Evolutionary conservation across 2,888 invertebrate genomes (phyloP), one percentile per base, ranked within the genome.

Genomic region (Crocallis elinguaria): DNA sequence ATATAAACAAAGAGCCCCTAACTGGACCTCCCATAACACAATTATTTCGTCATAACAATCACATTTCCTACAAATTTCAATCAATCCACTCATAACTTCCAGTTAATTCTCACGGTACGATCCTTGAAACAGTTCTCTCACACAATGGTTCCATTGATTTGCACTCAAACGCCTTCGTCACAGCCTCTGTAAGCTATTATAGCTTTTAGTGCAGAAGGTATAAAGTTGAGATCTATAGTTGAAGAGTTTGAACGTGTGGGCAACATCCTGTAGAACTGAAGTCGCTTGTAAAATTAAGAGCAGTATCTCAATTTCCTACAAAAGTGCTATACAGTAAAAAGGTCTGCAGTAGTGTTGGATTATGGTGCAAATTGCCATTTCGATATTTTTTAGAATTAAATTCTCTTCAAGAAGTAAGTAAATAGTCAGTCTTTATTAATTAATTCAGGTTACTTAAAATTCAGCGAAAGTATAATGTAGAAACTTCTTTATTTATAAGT

Each of bases 81-180:
- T 43, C 37, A 25, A 36, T 17, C 14, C 49, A 45, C 33, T 51
- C 45, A 37, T 36, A 41, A 52, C 3, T 41, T 52, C 25, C 46
- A 51, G 44, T 51, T 51, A 48, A 41, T 54, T 62, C 59, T 53
- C 57, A 62, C 62, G 59, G 46, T 25, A 23, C 38, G 49, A 55
- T 62, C 59, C 59, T 62, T 57, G 62, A 56, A 60, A 53, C 49
- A 50, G 33, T 57, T 57, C 55, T 54, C 45, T 42, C 37, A 30
- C 29, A 33, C 59, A 62, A 62, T 57, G 35, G 13, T 7, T n/a
- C 49, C 54, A 60, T 62, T 60, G 59, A 62, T 60, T 60, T 46
- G 41, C 43, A 48, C 29, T 44, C 29, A 30, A 38, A 42, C 30
- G 21, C 36, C 38, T 30, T 43, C 32, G 11, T 19, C n/a, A 14